Evolutionary conservation across 2,888 invertebrate genomes (phyloP).

Genomic region (Drosophila pseudotalamancana): DNA sequence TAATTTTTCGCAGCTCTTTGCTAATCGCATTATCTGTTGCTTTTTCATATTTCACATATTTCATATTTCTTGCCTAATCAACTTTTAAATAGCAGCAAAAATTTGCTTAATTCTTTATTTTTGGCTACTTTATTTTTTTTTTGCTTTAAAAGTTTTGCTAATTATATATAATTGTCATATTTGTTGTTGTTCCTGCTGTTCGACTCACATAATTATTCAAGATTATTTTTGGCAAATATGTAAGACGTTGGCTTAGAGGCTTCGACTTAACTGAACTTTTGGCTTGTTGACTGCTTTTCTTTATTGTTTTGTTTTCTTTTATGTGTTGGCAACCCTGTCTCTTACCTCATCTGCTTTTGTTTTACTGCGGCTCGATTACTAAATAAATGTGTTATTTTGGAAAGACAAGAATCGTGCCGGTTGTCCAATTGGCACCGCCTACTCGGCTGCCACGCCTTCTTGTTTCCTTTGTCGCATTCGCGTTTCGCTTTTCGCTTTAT

Average conservation of each 20-base stretch:
- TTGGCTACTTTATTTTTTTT: background rate
- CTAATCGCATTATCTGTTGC: slow-evolving; percentile 2
- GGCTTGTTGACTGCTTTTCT: slow-evolving; percentile 14
- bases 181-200: slow-evolving; percentile 1
- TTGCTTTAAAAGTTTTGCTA: slow-evolving; percentile 17
- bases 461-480: slow-evolving; percentile 38
- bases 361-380: slow-evolving; percentile 6
- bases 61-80: slow-evolving; percentile 40
- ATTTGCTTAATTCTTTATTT: slow-evolving; percentile 13
- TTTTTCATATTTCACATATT: background rate
- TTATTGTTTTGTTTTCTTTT: slow-evolving; percentile 1
- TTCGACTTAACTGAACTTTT: background rate
- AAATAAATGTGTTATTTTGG: slow-evolving; percentile 26
- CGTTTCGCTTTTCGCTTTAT: slow-evolving; percentile 30
- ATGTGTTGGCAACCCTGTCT: slow-evolving; percentile 31
- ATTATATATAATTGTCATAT: slow-evolving; percentile 53
- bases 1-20: slow-evolving; percentile 12
- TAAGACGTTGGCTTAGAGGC: background rate
- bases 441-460: slow-evolving; percentile 26
- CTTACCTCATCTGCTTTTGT: slow-evolving; percentile 27
- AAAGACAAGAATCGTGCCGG: slow-evolving; percentile 35
- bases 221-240: slow-evolving; percentile 53
- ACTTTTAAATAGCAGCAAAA: slow-evolving; percentile 37
- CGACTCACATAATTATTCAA: slow-evolving; percentile 55
- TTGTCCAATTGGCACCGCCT: slow-evolving; percentile 32